Evolutionary conservation across 2,888 invertebrate species (phyloP), one percentile per base, ranked within the genome.

Genomic region (Hyalella azteca): DNA sequence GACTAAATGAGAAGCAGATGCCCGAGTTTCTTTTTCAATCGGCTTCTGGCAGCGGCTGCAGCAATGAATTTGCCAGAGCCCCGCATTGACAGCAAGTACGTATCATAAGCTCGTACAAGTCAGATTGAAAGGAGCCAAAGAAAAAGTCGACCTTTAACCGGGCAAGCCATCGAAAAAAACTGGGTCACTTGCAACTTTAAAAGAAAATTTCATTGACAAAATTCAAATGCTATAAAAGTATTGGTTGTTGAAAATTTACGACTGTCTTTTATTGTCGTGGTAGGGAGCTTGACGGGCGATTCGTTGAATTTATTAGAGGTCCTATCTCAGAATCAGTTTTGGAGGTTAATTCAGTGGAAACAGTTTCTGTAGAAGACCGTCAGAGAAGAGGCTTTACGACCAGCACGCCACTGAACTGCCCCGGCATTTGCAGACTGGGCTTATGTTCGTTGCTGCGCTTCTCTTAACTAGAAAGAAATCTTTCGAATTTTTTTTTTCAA

Each of bases 191-290:
- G 32, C 36, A n/a, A 66, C 66, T 66, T 66, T 66, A 36, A n/a
- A 15, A 66, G 66, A 32, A 66, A 66, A 19, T 66, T 36, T 29
- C 36, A 7, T 36, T 19, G 36, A 66, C 66, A 66, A 39, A 36
- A 66, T 66, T 66, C 66, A 66, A 66, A 66, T 66, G 36, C 66
- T 36, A 66, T 66, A 66, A 66, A 66, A 66, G 66, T 66, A 66
- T 66, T 66, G 66, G 66, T 32, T 66, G 66, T 66, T 66, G 66
- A 66, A 66, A 66, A 66, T 66, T 66, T 66, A 66, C 39, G 66
- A 66, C 19, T 36, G 66, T 36, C 66, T 66, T 66, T 66, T 66
- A 66, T 66, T 66, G 66, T 66, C 66, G 66, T 32, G 66, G 66
- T 36, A 29, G 66, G 66, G 66, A 66, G 66, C 36, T 36, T 66